Conservation (phyloP, 2,888 invertebrate species). For the Escarpia spicata region DNA sequence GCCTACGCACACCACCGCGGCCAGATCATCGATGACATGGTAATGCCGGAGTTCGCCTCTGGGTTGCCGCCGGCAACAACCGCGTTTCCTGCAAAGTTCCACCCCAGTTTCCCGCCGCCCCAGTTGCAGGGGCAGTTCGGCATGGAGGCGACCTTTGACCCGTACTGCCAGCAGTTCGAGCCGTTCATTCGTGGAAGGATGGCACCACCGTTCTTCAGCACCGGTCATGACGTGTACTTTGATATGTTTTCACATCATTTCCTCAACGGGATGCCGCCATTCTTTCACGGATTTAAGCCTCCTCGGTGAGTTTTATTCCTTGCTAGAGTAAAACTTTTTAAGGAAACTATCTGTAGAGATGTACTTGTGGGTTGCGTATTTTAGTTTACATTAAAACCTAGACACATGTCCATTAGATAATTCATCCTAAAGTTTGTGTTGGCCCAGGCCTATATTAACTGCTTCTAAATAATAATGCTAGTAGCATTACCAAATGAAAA, state of each 20-base stretch:
- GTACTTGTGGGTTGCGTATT: neutral
- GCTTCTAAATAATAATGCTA: too few species aligned
- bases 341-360: too few species aligned
- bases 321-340: neutral
- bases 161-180: constrained; percentile 28
- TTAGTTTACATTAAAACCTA: neutral
- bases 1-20: constrained; percentile 23
- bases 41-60: constrained; percentile 28
- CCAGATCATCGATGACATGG: constrained; percentile 32
- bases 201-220: constrained; percentile 38
- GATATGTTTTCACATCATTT: constrained; percentile 37
- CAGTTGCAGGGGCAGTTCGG: constrained; percentile 27
- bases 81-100: constrained; percentile 20
- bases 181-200: constrained; percentile 31
- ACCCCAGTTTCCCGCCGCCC: constrained; percentile 27
- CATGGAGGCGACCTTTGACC: constrained; percentile 33
- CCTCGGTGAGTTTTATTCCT: constrained; percentile 38
- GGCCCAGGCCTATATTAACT: too few species aligned
- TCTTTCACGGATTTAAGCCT: constrained; percentile 43
- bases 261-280: constrained; percentile 40
- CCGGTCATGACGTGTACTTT: constrained; percentile 32
- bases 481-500: too few species aligned
- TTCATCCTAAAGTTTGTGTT: too few species aligned
- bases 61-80: constrained; percentile 27
- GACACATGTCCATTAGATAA: too few species aligned